Percentiles rank a stretch among this genome's conserved stretches.
phyloP scores from a whole-genome alignment of 1,140 invertebrate genomes.

The Drosophila sechellia region DNA sequence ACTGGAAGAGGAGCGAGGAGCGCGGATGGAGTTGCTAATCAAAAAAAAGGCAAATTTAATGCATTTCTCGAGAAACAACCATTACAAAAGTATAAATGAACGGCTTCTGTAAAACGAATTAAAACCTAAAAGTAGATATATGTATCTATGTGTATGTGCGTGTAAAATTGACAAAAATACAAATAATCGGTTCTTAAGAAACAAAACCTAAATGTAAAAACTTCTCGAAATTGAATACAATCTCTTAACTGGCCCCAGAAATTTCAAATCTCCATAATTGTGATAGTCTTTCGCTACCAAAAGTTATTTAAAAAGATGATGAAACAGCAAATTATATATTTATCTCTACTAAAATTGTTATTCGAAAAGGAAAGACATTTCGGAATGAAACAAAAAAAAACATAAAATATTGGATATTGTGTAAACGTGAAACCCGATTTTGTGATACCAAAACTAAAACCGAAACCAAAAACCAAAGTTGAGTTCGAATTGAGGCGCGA shows the following conservation, averaged over 20 bases:
- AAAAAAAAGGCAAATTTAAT: slow-evolving; percentile 60
- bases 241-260: slow-evolving; percentile 44
- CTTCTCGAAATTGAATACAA: slow-evolving; percentile 55
- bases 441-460: slow-evolving; percentile 42
- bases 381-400: slow-evolving; percentile 5
- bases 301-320: slow-evolving; percentile 26
- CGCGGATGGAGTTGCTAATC: slow-evolving; percentile 66
- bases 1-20: slow-evolving; percentile 11
- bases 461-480: slow-evolving; percentile 23
- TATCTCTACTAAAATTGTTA: slow-evolving; percentile 36
- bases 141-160: slow-evolving; percentile 37
- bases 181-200: slow-evolving; percentile 17
- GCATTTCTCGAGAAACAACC: slow-evolving; percentile 61
- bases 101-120: slow-evolving; percentile 40
- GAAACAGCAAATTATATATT: slow-evolving; percentile 13
- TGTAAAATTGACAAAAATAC: slow-evolving; percentile 35
- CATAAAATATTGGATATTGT: slow-evolving; percentile 35
- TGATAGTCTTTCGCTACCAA: slow-evolving; percentile 71
- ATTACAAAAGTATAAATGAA: slow-evolving; percentile 24
- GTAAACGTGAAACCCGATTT: slow-evolving; percentile 40
- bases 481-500: slow-evolving; percentile 38
- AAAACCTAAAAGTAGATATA: slow-evolving; percentile 18
- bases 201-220: slow-evolving; percentile 32
- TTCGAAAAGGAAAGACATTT: slow-evolving; percentile 18
- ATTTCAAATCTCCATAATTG: slow-evolving; percentile 67